phyloP scores from a whole-genome alignment of 1,140 invertebrate species.

The Drosophila nebulosa region DNA sequence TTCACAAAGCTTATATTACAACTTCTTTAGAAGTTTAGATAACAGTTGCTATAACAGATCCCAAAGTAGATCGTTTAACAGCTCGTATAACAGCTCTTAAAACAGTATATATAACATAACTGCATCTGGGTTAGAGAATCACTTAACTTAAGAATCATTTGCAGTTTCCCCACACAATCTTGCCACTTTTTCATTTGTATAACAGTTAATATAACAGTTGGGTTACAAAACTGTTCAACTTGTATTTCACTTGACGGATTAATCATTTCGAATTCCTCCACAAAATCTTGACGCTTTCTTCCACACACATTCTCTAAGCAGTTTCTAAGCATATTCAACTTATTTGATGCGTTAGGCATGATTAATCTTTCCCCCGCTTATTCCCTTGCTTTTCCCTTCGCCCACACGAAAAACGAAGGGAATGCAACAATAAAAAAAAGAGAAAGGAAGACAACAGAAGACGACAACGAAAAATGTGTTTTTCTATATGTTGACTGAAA shows the following conservation, averaged over 20 bases:
- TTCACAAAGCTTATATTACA: too few species aligned
- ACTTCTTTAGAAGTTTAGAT: too few species aligned
- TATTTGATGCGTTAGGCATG: conserved; percentile 59
- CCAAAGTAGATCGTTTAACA: too few species aligned
- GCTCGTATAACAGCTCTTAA: too few species aligned
- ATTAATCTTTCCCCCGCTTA: conserved; percentile 41
- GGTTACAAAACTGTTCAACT: background rate
- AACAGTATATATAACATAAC: too few species aligned
- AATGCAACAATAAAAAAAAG: conserved; percentile 27
- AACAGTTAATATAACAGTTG: background rate
- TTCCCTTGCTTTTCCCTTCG: background rate
- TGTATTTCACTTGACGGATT: background rate
- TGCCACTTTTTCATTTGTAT: background rate
- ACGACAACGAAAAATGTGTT: conserved; percentile 38
- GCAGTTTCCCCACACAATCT: too few species aligned
- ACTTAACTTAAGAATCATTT: too few species aligned
- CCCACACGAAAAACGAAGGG: conserved; percentile 9
- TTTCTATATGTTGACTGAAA: conserved; percentile 57
- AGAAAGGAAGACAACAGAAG: conserved; percentile 35
- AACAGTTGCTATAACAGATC: too few species aligned
- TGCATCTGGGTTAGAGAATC: too few species aligned
- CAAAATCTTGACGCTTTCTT: too few species aligned
- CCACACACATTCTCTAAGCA: conserved; percentile 15
- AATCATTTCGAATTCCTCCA: conserved; percentile 8
- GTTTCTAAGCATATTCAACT: conserved; percentile 43